phyloP scores from a whole-genome alignment of 2,888 invertebrate genomes.

The Caprella mutica region DNA sequence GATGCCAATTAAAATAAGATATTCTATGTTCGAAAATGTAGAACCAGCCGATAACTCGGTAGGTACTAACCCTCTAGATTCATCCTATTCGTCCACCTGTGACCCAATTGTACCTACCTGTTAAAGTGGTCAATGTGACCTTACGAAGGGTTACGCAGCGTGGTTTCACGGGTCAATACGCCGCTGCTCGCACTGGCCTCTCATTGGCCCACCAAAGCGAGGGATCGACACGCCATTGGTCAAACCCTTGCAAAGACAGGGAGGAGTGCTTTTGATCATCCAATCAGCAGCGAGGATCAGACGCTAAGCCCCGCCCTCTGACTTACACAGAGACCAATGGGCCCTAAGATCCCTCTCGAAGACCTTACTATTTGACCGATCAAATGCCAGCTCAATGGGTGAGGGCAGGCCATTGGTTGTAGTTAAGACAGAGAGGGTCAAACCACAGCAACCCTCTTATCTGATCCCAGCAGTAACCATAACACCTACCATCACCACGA shows the following conservation, averaged over 20 bases:
- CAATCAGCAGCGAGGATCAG: conserved; percentile 7
- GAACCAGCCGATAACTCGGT: too few species aligned
- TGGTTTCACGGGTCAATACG: conserved; percentile 10
- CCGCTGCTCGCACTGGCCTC: not conserved
- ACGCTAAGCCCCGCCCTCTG: conserved; percentile 18
- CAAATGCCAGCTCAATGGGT: conserved; percentile 35
- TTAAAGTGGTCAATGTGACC: too few species aligned
- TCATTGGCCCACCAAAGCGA: conserved; percentile 7
- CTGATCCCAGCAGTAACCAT: too few species aligned
- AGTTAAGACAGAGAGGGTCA: conserved; percentile 15
- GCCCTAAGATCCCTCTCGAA: conserved; percentile 8
- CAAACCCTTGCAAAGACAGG: not conserved
- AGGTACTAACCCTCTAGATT: too few species aligned
- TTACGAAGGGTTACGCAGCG: too few species aligned
- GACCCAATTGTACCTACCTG: too few species aligned
- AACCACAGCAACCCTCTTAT: conserved; percentile 13
- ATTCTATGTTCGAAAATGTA: too few species aligned
- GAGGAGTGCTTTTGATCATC: conserved; percentile 11
- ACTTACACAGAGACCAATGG: conserved; percentile 23
- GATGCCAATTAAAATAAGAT: too few species aligned
- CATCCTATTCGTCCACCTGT: too few species aligned
- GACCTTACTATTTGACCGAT: conserved; percentile 33
- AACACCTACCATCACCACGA: not conserved
- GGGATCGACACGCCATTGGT: conserved; percentile 9
- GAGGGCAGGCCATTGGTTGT: conserved; percentile 26